Base-by-base conservation (phyloP, 1,140 invertebrate genomes). In the Eurosta solidaginis region DNA sequence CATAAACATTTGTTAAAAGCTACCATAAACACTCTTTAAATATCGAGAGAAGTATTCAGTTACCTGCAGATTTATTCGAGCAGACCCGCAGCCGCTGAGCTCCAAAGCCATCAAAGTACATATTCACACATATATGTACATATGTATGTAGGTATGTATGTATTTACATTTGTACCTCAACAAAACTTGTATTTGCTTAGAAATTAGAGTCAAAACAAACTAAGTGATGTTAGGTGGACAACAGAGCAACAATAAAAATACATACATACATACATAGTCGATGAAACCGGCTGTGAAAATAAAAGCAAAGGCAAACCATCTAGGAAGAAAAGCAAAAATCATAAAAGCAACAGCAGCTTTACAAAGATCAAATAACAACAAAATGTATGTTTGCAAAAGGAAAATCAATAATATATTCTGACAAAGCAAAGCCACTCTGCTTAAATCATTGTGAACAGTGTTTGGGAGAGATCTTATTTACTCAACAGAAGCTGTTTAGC, bases 131-230 rank as follows among this genome's bases (percentile, higher is more conserved):
- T 54, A 17, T 59, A 33, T n/a, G 10, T 54, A 20, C 22, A 54
- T 54, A 7, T 29, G 25, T 54, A n/a, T n/a, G n/a, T n/a, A n/a
- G n/a, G n/a, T n/a, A n/a, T n/a, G n/a, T n/a, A n/a, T n/a, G n/a
- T n/a, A n/a, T n/a, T n/a, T n/a, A n/a, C n/a, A n/a, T n/a, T n/a
- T n/a, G n/a, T n/a, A n/a, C n/a, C n/a, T n/a, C n/a, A n/a, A n/a
- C n/a, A n/a, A n/a, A n/a, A n/a, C n/a, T n/a, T n/a, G 33, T 68
- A n/a, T 68, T 68, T 68, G 59, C 59, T 68, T 68, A 68, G 59
- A 68, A 68, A 68, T 68, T 68, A 68, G 59, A 68, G 59, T 12
- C 59, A 68, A 68, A 68, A 68, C 59, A 68, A 68, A 68, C 59
- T 6, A 42, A 36, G 27, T 29, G 22, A 59, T 59, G n/a, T n/a